Base-by-base conservation (phyloP, 2,888 invertebrate genomes). In the Drosophila nr. fundita region DNA sequence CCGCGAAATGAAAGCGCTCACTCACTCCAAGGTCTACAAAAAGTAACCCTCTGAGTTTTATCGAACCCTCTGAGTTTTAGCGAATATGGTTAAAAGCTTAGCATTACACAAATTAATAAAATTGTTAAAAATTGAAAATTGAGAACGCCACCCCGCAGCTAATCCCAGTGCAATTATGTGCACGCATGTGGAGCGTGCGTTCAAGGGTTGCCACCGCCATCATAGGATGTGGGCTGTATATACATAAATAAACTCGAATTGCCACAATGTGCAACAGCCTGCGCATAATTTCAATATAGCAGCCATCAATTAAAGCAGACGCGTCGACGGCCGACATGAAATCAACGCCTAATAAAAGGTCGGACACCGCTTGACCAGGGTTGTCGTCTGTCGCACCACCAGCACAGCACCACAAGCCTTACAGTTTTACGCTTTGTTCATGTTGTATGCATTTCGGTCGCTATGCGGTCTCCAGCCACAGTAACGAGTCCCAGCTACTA, bases 361-460 rank as follows among this genome's bases (percentile, higher is more conserved):
- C 48, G 60, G 52, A 62, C 53, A 58, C 45, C 45, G 65, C 38
- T 64, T 60, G 66, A 45, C 61, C 81, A 80, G 81, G 49, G 64
- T 30, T 71, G 57, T 42, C 58, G 57, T 34, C 54, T 29, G 45
- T 66, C 59, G 52, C 38, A 40, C 42, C 42, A 54, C n/a, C 48
- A 55, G 55, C 42, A 45, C 21, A n/a, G 6, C 18, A 32, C 54
- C 55, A 30, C 71, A 63, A 60, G 13, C 64, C 65, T 13, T 42
- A 53, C 48, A 38, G 45, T 68, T 73, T 58, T 60, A 45, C 57
- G 55, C 69, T 69, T 67, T 82, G 90, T 84, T 72, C 73, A 70
- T 85, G 88, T 79, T 89, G 88, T 78, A 74, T 85, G 89, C 80
- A 90, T 73, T 85, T 86, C 64, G 85, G 85, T 80, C 73, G 75